Evolutionary conservation across 2,113 vertebrate species (phyloP).

Genomic region (Sander lucioperca): DNA sequence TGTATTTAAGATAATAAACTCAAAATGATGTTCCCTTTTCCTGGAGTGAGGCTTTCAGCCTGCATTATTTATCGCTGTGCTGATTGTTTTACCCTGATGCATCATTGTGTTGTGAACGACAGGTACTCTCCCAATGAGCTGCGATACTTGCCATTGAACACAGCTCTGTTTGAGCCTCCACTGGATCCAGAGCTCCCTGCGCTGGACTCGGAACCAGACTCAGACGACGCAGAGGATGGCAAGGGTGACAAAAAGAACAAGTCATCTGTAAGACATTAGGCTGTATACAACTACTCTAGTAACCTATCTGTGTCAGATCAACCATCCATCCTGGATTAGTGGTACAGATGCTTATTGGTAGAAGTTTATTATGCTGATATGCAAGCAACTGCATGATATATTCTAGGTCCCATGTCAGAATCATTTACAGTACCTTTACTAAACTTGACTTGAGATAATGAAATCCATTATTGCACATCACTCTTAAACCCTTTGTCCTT

Average conservation of each 20-base stretch:
- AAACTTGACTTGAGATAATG: background rate
- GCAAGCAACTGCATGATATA: no score
- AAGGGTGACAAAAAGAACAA: slow-evolving; percentile 91
- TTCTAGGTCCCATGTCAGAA: background rate
- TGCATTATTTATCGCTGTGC: background rate
- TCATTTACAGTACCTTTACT: background rate
- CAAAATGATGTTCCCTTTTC: background rate
- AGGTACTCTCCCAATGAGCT: slow-evolving; percentile 98
- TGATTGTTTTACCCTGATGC: background rate
- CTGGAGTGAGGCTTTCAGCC: background rate
- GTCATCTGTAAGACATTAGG: slow-evolving; percentile 79
- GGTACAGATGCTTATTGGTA: background rate
- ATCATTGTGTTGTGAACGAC: slow-evolving; percentile 13
- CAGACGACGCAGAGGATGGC: slow-evolving; percentile 92
- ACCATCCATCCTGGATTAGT: background rate
- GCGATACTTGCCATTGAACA: slow-evolving; percentile 95
- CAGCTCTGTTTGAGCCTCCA: slow-evolving; percentile 96
- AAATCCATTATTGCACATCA: background rate
- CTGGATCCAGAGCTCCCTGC: slow-evolving; percentile 96
- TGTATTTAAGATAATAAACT: background rate
- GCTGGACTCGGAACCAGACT: slow-evolving; percentile 95
- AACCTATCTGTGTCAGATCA: background rate
- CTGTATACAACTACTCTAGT: slow-evolving; percentile 3
- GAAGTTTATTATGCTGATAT: no score
- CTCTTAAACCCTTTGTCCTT: background rate